Evolutionary conservation across 2,797 vertebrate genomes (phyloP), one percentile per base, ranked within the genome.

Genomic region (Rousettus madagascariensis): DNA sequence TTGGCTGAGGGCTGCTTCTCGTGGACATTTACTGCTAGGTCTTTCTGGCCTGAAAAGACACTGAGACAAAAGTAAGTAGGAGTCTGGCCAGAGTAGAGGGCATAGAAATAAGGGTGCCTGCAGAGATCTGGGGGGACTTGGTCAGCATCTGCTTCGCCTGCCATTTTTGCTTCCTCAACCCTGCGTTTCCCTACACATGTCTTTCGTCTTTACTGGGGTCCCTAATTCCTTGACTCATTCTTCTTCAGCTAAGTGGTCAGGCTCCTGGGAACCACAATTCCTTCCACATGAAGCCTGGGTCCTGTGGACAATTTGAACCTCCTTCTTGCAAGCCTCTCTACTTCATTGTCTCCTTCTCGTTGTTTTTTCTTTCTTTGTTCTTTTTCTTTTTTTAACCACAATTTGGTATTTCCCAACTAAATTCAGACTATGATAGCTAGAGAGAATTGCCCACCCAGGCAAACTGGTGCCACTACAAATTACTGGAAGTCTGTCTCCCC

Each of bases 391-490:
- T 79, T 20, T 13, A 92, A 88, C 96, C 96, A 55, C 87, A 95
- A 78, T 57, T 85, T 77, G 66, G 20, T 79, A 72, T 96, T 95
- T 94, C 95, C 68, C 80, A 96, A 82, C 68, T 33, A 46, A 90
- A 16, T 43, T 59, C 90, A 95, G 94, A 90, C 87, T 72, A 24
- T 74, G 72, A 74, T 78, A 82, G 53, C 80, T 72, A 88, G 90
- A 85, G 57, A 90, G 68, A 85, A 95, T 55, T 86, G 80, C 38
- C 84, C 78, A 49, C 49, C 36, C 80, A 87, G 87, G 92, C 75
- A 80, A 83, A n/a, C 85, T 68, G 94, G 95, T 87, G 95, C 96
- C 90, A 36, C 74, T 8, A 30, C 65, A 71, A 36, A 96, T 93
- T 85, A 90, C 78, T 57, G 68, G 55, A 51, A 55, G 33, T 46